A percentile compares a stretch with the other conserved stretches of the same genome.
phyloP scores from a whole-genome alignment of 2,888 invertebrate genomes.

The Tinea trinotella region DNA sequence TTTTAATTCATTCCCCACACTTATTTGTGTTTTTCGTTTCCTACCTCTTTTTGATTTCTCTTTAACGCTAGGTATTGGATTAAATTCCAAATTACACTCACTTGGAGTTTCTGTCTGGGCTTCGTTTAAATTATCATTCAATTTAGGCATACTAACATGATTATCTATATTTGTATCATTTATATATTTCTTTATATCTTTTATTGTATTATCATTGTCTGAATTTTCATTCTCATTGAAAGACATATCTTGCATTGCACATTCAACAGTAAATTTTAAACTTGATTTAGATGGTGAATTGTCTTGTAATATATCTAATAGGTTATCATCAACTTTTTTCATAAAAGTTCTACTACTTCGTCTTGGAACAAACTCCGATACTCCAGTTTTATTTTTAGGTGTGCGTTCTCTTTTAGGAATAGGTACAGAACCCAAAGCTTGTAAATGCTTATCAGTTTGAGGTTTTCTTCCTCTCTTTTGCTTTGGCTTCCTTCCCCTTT shows the following conservation, averaged over 20 bases:
- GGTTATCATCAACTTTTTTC: not conserved
- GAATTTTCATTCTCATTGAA: not conserved
- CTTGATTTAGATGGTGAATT: not conserved
- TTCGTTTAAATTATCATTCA: no score
- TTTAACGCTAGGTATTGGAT: no score
- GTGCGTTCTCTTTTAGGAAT: no score
- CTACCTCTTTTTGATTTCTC: not conserved
- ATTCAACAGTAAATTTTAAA: conserved; percentile 1
- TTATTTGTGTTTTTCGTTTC: not conserved
- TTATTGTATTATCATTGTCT: not conserved
- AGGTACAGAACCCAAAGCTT: no score
- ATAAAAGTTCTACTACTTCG: not conserved
- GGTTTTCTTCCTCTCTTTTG: not conserved
- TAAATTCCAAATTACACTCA: no score
- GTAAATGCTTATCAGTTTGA: no score
- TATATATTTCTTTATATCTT: conserved; percentile 1
- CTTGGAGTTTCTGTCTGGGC: no score
- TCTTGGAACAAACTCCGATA: no score
- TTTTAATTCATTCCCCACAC: no score
- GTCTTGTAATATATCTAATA: not conserved
- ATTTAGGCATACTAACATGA: no score
- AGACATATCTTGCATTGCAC: not conserved
- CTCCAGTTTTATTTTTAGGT: no score
- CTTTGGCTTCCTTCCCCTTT: not conserved
- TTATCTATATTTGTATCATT: not conserved